A percentile compares a stretch with the other conserved stretches of the same genome.
Evolutionary conservation across 2,888 invertebrate species (phyloP).

Genomic region (Aspidiotus rigidus): DNA sequence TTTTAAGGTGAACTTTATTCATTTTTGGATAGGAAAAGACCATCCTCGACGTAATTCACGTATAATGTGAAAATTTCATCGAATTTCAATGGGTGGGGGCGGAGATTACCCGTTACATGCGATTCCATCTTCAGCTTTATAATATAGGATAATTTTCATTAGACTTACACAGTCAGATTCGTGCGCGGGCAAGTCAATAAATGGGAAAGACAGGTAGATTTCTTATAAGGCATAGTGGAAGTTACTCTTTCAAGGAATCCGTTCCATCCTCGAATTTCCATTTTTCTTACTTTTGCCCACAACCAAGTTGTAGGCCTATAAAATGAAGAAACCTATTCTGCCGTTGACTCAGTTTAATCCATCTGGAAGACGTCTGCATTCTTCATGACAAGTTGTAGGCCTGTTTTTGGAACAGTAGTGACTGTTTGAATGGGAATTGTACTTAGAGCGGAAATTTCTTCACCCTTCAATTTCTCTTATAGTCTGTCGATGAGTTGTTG

Average conservation of each 20-base stretch:
- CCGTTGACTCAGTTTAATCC: background rate
- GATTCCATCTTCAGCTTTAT: too few species aligned
- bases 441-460: background rate
- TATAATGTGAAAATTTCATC: too few species aligned
- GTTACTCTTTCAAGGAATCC: background rate
- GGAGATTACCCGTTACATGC: too few species aligned
- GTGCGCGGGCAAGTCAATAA: conserved; percentile 8
- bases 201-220: conserved; percentile 2
- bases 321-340: background rate
- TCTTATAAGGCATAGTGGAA: background rate
- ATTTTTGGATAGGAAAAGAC: too few species aligned
- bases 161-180: background rate
- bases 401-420: background rate
- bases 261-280: conserved; percentile 7
- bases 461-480: background rate
- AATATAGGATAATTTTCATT: too few species aligned
- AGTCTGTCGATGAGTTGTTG: background rate
- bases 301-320: background rate
- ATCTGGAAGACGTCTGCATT: background rate
- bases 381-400: background rate
- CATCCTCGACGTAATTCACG: too few species aligned
- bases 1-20: too few species aligned
- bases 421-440: background rate
- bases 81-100: too few species aligned
- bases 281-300: background rate